Percentiles rank a stretch among this genome's conserved stretches.
These are phyloP conservation scores for Corapipo altera DNA, from an alignment of 2,113 vertebrate species.

Conservation along the genomic window DNA sequence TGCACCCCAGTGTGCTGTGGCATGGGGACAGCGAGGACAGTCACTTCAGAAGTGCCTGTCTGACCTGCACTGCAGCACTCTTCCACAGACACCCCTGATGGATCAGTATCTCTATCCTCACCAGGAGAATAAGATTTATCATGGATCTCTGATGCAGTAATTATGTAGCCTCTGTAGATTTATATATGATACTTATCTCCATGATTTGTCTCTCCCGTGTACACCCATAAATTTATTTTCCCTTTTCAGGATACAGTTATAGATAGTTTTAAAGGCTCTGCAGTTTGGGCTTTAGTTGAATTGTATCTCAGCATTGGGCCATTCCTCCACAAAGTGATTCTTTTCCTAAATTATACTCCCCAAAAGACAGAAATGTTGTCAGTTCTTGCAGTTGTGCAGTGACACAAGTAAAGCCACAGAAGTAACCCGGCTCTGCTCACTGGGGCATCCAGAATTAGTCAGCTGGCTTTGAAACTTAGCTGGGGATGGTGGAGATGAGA, in stretches of 20 bases:
- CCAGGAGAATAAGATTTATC: not conserved
- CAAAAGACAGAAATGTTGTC: not conserved
- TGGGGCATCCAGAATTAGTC: not conserved
- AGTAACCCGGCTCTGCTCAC: not conserved
- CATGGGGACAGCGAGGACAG: rapidly evolving
- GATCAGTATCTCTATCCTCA: not conserved
- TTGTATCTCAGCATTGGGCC: not conserved
- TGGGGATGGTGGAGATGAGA: not conserved
- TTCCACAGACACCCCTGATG: not conserved
- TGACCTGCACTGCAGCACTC: not conserved
- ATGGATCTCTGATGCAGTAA: not conserved
- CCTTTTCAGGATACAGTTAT: not conserved
- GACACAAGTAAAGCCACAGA: not conserved
- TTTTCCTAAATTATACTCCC: not conserved
- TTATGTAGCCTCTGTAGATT: not conserved
- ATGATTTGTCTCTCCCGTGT: not conserved
- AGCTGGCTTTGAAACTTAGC: not conserved
- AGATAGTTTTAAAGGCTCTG: not conserved
- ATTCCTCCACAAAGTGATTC: not conserved
- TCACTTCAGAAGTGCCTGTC: not conserved
- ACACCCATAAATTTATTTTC: not conserved
- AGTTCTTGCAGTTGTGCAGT: not conserved
- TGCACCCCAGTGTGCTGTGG: not conserved
- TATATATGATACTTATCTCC: not conserved
- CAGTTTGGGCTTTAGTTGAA: not conserved